Evolutionary conservation across 2,888 invertebrate species (phyloP).

Genomic region (Amphipoea oculea): DNA sequence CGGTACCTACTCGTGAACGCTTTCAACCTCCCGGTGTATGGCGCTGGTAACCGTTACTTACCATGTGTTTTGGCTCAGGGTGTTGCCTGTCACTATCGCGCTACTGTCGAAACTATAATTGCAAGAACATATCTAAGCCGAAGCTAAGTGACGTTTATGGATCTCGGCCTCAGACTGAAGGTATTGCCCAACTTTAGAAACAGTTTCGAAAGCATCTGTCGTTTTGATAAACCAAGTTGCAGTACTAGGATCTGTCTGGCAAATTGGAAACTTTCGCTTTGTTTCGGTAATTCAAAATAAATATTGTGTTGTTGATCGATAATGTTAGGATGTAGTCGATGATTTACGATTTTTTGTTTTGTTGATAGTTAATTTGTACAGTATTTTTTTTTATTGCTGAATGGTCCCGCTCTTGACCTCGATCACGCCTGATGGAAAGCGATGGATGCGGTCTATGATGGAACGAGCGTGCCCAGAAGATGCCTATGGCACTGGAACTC

Average conservation of each 20-base stretch:
- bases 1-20: background rate
- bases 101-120: background rate
- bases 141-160: background rate
- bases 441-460: too few species aligned
- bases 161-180: background rate
- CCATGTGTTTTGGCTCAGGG: too few species aligned
- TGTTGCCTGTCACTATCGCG: background rate
- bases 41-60: background rate
- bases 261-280: constrained; percentile 14
- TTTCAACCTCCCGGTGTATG: background rate
- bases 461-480: too few species aligned
- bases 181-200: constrained; percentile 23
- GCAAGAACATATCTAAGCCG: background rate
- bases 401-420: too few species aligned
- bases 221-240: constrained; percentile 32
- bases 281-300: constrained; percentile 1
- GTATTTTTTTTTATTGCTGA: too few species aligned
- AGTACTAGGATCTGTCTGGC: constrained; percentile 1
- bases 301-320: background rate
- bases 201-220: constrained; percentile 5
- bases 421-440: too few species aligned
- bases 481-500: too few species aligned
- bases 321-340: background rate
- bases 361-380: background rate
- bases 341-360: background rate